A percentile compares a stretch with the other conserved stretches of the same genome.
These are phyloP conservation scores for Alexandromys fortis DNA, from an alignment of 2,113 vertebrate genomes.

Conservation along the genomic window DNA sequence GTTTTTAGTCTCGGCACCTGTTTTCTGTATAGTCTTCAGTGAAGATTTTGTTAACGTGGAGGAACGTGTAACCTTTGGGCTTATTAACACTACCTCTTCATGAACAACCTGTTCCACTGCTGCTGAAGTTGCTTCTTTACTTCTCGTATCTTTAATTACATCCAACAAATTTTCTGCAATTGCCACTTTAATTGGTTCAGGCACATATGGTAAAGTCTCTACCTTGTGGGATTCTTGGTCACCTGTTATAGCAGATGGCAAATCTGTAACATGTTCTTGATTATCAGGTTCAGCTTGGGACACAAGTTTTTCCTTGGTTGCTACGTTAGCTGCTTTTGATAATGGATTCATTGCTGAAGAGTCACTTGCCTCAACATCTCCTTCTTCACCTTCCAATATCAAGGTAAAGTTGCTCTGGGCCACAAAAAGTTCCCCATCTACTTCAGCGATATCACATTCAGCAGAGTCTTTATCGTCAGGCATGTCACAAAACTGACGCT, in stretches of 20 bases:
- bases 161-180: conserved; percentile 87
- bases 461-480: conserved; percentile 78
- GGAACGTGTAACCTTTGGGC: conserved; percentile 75
- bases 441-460: conserved; percentile 82
- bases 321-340: conserved; percentile 49
- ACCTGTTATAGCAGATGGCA: conserved; percentile 76
- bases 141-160: conserved; percentile 86
- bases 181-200: conserved; percentile 86
- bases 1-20: conserved; percentile 59
- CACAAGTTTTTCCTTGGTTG: conserved; percentile 48
- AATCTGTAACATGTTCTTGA: conserved; percentile 70
- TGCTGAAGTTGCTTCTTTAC: conserved; percentile 85
- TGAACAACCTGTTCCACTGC: conserved; percentile 79
- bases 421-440: conserved; percentile 84
- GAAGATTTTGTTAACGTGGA: conserved; percentile 61
- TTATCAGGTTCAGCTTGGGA: conserved; percentile 48
- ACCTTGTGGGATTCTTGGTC: conserved; percentile 82
- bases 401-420: conserved; percentile 90
- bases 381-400: conserved; percentile 92
- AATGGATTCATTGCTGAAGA: conserved; percentile 16
- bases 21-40: conserved; percentile 70
- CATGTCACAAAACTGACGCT: conserved; percentile 84
- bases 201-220: conserved; percentile 85
- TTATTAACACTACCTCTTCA: conserved; percentile 77
- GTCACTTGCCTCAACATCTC: conserved; percentile 81